Conservation (phyloP, 2,113 vertebrate species). For the Petaurus breviceps region DNA sequence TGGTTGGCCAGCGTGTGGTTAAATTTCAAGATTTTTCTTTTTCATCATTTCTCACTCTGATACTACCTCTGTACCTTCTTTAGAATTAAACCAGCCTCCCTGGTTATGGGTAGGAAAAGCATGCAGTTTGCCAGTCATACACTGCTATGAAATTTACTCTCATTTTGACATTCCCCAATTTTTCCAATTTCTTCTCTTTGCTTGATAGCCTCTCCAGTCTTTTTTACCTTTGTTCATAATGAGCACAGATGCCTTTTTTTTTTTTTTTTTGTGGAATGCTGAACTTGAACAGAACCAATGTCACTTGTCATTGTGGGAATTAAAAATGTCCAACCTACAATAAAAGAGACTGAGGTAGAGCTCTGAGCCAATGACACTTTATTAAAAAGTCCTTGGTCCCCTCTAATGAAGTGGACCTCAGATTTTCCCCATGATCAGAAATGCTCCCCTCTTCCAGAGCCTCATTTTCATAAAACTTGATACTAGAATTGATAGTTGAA, state of each 20-base stretch:
- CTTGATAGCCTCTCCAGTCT: neutral
- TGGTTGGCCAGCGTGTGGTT: neutral
- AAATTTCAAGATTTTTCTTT: neutral
- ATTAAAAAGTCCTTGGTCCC: no score
- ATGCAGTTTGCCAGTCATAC: neutral
- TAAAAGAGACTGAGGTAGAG: no score
- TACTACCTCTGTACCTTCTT: neutral
- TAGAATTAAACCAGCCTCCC: neutral
- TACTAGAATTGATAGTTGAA: no score
- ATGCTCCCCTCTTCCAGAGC: no score
- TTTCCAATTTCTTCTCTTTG: neutral
- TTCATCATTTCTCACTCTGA: neutral
- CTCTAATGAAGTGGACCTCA: no score
- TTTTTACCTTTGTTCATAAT: conserved; percentile 17
- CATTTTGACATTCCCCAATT: neutral
- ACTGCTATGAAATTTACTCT: neutral
- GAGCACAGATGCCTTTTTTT: conserved; percentile 57
- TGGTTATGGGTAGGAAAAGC: neutral
- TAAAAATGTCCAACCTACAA: no score
- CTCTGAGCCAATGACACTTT: no score
- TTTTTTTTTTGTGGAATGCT: conserved; percentile 55
- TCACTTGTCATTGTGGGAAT: conserved; percentile 10
- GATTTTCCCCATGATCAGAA: no score
- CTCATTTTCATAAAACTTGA: no score
- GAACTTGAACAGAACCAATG: neutral